phyloP scores from a whole-genome alignment of 2,888 invertebrate species.

The Sympetrum striolatum region DNA sequence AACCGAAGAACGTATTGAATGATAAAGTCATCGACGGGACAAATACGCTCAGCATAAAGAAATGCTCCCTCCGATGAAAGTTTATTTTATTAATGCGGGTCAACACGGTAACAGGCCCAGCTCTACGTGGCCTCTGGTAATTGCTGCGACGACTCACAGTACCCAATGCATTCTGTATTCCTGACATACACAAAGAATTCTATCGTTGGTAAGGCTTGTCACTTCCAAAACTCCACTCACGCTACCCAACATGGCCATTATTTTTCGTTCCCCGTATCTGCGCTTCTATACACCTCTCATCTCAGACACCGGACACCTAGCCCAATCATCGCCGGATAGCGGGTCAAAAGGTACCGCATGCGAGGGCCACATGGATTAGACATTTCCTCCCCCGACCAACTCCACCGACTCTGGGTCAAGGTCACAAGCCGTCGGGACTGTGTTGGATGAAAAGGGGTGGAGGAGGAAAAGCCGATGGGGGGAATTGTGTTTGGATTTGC shows the following conservation, averaged over 20 bases:
- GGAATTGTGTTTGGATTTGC: background rate
- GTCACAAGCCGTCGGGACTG: background rate
- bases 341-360: background rate
- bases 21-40: no score
- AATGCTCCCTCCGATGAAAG: no score
- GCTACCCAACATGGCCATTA: background rate
- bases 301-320: background rate
- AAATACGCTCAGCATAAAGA: no score
- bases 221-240: background rate
- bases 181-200: background rate
- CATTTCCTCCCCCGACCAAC: background rate
- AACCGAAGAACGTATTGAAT: no score
- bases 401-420: slow-evolving; percentile 21
- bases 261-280: background rate
- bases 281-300: background rate
- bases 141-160: background rate
- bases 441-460: background rate
- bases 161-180: background rate
- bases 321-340: background rate
- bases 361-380: background rate
- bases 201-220: background rate
- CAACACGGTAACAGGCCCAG: background rate
- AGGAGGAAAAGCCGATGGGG: background rate
- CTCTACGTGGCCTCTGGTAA: background rate
- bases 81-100: background rate